Evolutionary conservation across 2,888 invertebrate genomes (phyloP), one percentile per base, ranked within the genome.

Genomic region (Drosophila tripunctata): DNA sequence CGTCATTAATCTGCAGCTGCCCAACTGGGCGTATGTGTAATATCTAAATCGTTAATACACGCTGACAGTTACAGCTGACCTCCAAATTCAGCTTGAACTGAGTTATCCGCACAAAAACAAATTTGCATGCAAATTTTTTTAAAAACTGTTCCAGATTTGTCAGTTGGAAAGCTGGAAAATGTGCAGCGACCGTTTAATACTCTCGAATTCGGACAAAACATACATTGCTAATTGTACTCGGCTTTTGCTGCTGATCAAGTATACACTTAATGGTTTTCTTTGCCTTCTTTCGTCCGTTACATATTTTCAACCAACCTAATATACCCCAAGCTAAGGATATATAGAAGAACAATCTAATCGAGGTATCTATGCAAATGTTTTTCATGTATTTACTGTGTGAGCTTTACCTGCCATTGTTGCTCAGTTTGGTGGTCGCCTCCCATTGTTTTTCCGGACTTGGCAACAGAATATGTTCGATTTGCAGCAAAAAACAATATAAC

Each of bases 121-220:
- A 80, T 86, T 86, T 86, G 48, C 69, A 81, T 83, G 64, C 64
- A 78, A 80, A 84, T 80, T 75, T 67, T n/a, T n/a, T n/a, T n/a
- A n/a, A n/a, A n/a, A n/a, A n/a, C n/a, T n/a, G n/a, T n/a, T 67
- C 8, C 31, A 17, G 12, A 15, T 4, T 24, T 1, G 4, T 6
- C 7, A 30, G 30, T 24, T 2, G 8, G 14, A 4, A n/a, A 14
- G 12, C 15, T 1, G 12, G 54, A 50, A 74, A 71, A 79, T 72
- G 78, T 83, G 78, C 71, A 80, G n/a, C n/a, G n/a, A n/a, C n/a
- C n/a, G n/a, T n/a, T n/a, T n/a, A n/a, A n/a, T n/a, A n/a, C n/a
- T n/a, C n/a, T n/a, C n/a, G n/a, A n/a, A n/a, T n/a, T n/a, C n/a
- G n/a, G n/a, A n/a, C n/a, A n/a, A n/a, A n/a, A n/a, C n/a, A n/a